These are phyloP conservation scores for Platycheirus rosarum DNA, from an alignment of 2,888 invertebrate genomes.

Conservation along the genomic window DNA sequence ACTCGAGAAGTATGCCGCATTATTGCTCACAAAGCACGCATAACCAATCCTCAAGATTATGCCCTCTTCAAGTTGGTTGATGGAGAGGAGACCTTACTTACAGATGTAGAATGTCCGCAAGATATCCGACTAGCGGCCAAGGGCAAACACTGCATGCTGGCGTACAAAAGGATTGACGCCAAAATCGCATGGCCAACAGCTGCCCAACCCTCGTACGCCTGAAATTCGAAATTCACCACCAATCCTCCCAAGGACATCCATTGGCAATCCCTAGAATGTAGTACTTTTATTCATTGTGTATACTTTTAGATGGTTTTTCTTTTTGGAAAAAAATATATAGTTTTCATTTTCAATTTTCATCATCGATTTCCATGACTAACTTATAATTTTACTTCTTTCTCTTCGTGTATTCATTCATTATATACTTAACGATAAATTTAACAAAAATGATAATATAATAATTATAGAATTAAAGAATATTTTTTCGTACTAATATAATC, in stretches of 20 bases:
- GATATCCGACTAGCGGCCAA: constrained; percentile 89
- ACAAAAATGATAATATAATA: constrained; percentile 36
- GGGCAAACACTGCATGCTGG: constrained; percentile 94
- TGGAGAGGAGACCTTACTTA: constrained; percentile 95
- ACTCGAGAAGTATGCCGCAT: constrained; percentile 96
- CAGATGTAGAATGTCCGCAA: constrained; percentile 95
- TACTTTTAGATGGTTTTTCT: constrained; percentile 59
- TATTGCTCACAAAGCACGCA: constrained; percentile 96
- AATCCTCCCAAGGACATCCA: constrained; percentile 34
- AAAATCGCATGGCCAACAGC: constrained; percentile 96
- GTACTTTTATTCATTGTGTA: constrained; percentile 63
- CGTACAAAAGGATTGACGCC: constrained; percentile 97
- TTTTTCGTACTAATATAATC: constrained; percentile 71
- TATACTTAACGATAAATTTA: constrained; percentile 54
- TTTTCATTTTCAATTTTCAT: constrained; percentile 52
- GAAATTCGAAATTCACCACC: constrained; percentile 42
- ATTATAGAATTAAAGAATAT: constrained; percentile 61
- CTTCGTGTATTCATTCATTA: constrained; percentile 65
- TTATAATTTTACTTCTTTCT: constrained; percentile 47
- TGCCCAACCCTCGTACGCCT: constrained; percentile 75
- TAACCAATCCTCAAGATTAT: constrained; percentile 98
- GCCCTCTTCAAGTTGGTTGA: constrained; percentile 94
- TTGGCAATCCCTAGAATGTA: constrained; percentile 64
- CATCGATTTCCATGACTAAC: constrained; percentile 72
- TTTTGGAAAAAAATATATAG: constrained; percentile 4